Base-by-base conservation (phyloP, 35 echinoderm and acorn worm genomes). In the Holothuria glaberrima region DNA sequence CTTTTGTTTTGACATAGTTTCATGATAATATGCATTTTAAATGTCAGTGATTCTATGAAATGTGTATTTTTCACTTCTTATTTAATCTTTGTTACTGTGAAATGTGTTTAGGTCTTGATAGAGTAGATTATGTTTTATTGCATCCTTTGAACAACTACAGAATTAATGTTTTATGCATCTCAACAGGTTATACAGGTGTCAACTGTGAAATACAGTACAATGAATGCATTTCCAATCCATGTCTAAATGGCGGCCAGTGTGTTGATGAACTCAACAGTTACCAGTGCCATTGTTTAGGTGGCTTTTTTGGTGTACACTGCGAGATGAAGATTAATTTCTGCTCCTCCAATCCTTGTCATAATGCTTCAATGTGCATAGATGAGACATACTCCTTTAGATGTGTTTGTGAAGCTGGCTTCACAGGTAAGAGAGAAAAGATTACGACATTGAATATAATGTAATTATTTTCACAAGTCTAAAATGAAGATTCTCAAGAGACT, bases 131-230 rank as follows among this genome's bases (percentile, higher is more conserved):
- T 41, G 36, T 41, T 2, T 41, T 41, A 2, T 41, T 7, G 7
- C 36, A 54, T 54, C 5, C 50, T 54, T 54, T 0, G 50, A 54
- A 54, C 16, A 54, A 17, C 50, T 54, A 14, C 1, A 74, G 36
- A 74, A 21, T 46, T 19, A 20, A 17, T 22, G 2, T 77, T 48
- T 25, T 78, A 21, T 0, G 1, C 12, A 41, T 54, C 18, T 76
- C 73, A 50, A 38, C 70, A 95, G 96, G 94, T 63, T 99, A 92
- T 27, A 91, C 93, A 45, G 97, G 97, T 68, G 80, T 67, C 6
- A 89, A 89, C 33, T 99, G 97, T 86, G 88, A 99, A 58, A 56
- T 86, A 16, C 86, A 99, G 58, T 95, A 93, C 76, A 95, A 99
- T 58, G 97, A 99, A 44, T 99, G 97, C 65, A 72, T 91, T 12